A percentile compares a stretch with the other conserved stretches of the same genome.
Evolutionary conservation across 1,140 invertebrate species (phyloP).

Genomic region (Lasioglossum baleicum): DNA sequence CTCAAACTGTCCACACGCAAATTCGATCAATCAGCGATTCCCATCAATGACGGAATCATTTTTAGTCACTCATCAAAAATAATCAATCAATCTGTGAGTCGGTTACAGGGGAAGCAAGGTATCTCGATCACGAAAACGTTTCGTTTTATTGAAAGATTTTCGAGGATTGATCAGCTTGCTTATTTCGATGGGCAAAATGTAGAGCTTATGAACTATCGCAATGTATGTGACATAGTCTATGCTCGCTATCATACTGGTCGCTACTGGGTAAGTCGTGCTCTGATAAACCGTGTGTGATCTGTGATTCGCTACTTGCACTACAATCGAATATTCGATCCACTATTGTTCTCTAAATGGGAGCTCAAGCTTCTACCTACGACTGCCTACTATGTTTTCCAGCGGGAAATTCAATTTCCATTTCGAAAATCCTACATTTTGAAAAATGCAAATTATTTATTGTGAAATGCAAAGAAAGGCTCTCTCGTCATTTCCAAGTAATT

Average conservation of each 20-base stretch:
- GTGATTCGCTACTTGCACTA: slow-evolving; percentile 2
- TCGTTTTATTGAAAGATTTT: not conserved
- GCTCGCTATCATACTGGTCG: not conserved
- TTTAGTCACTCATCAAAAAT: not conserved
- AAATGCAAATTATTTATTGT: no score
- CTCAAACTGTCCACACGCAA: not conserved
- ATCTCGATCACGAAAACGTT: not conserved
- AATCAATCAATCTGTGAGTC: not conserved
- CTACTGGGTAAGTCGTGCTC: not conserved
- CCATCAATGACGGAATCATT: not conserved
- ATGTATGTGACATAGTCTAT: not conserved
- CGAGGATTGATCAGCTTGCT: not conserved
- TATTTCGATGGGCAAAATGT: not conserved
- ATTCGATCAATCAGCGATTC: not conserved
- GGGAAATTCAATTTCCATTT: no score
- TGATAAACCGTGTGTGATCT: not conserved
- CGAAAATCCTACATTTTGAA: no score
- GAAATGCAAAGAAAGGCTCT: no score
- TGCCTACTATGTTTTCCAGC: not conserved
- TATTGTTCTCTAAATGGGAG: not conserved
- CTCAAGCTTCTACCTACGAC: slow-evolving; percentile 12
- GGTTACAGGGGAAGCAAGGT: not conserved
- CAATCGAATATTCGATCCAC: not conserved
- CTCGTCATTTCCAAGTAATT: no score
- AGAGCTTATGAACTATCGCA: not conserved